Base-by-base conservation (phyloP, 2,888 invertebrate species). In the Heliconius ethilla region DNA sequence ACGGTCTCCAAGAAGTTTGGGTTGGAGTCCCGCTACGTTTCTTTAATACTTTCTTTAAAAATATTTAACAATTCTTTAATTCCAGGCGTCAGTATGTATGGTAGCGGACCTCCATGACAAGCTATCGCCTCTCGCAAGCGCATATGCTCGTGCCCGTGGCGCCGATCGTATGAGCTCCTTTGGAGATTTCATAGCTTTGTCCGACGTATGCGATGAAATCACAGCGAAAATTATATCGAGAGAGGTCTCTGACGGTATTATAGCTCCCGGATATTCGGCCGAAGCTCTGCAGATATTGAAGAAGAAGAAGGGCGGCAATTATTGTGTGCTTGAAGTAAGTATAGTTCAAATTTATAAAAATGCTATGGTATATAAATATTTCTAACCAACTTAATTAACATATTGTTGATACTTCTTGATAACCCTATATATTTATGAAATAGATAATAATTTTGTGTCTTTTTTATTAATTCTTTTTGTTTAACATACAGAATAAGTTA, bases 111-210 rank as follows among this genome's bases (percentile, higher is more conserved):
- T 99, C 69, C 90, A 95, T 0, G 95, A 96, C 6, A 90, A 95
- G 59, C 91, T 99, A 82, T 96, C 97, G 0, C 98, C 98, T 0
- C 87, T 99, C 18, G 98, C 99, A 0, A 95, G 96, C 25, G 99
- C 99, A 0, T 99, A 99, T 92, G 99, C 99, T 0, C 95, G 99
- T 78, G 99, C 99, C 0, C 96, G 99, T 88, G 99, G 99, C 74
- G 99, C 99, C 25, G 99, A 99, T 92, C 96, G 99, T 76, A 99
- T 99, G 99, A 99, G 99, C 13, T 99, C 99, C 0, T 99, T 99
- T 91, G 99, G 99, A 0, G 99, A 99, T 92, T 99, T 99, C 90
- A 96, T 99, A 59, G 99, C 99, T 0, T 90, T 99, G 0, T 99
- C 99, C 0, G 98, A 99, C 89, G 91, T 94, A 0, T 99, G 99